Base-by-base conservation (phyloP, 2,797 vertebrate genomes). In the Neosilurus mollespiculum region DNA sequence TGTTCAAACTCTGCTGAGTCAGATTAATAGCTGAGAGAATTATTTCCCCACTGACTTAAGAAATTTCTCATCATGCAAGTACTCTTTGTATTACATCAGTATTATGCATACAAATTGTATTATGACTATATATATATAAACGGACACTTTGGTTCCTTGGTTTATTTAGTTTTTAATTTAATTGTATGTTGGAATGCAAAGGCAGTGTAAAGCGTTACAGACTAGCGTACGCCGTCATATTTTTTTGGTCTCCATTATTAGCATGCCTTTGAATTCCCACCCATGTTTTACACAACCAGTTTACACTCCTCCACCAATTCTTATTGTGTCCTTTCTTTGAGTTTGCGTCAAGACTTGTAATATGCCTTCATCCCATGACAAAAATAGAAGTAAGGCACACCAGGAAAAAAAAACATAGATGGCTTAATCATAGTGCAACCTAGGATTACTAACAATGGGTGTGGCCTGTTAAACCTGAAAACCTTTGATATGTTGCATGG, bases 391-490 rank as follows among this genome's bases (percentile, higher is more conserved):
- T 9, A n/a, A 49, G 64, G 49, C 26, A 43, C 26, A 78, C 16
- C 22, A 24, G 4, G 54, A 56, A 54, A 14, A 30, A 71, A 43
- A 43, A 43, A 43, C 18, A 11, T 22, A 51, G 71, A 61, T 11
- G 9, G 11, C 12, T 20, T 77, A 15, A 9, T 37, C 24, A 11
- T 26, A 65, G 61, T 72, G 30, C 18, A 72, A 10, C 26, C 22
- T 0, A 4, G 65, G 67, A 78, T 85, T 78, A 78, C 75, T 65
- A 53, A 78, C 43, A 34, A 54, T 85, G 22, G 54, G 24, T 11
- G 78, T 9, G 22, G 66, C 26, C 49, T 58, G 9, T 81, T 82
- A 16, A 81, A 78, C 22, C 37, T 71, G 58, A 85, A 65, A 65
- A 51, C 11, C 53, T 84, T 70, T n/a, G 11, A 22, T 8, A 51